These are phyloP conservation scores for Centropus bengalensis DNA, from an alignment of 2,113 vertebrate species.

Conservation along the genomic window DNA sequence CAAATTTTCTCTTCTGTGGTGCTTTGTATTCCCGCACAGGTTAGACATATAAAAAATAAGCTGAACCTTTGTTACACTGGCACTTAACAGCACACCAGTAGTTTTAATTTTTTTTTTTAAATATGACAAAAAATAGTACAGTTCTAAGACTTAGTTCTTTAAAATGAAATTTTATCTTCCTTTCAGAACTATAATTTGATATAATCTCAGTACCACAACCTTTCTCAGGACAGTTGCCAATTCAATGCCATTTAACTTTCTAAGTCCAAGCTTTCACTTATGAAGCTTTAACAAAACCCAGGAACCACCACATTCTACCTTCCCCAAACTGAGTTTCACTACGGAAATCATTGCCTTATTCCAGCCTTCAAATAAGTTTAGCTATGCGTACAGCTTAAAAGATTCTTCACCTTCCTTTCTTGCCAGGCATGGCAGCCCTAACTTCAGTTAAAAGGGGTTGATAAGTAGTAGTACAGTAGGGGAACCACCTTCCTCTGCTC, in stretches of 20 bases:
- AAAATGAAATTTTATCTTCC: background rate
- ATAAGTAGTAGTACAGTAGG: background rate
- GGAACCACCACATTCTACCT: background rate
- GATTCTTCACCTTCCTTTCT: background rate
- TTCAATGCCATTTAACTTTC: background rate
- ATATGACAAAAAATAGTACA: background rate
- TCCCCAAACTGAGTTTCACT: background rate
- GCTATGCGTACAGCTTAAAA: background rate
- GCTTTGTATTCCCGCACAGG: background rate
- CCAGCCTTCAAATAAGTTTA: background rate
- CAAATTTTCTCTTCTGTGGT: background rate
- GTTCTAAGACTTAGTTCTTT: background rate
- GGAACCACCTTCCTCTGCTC: background rate
- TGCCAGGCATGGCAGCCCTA: background rate
- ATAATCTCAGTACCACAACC: background rate
- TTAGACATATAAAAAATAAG: background rate
- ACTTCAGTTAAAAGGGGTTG: background rate
- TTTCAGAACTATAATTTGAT: background rate
- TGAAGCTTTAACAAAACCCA: background rate
- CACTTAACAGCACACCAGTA: background rate
- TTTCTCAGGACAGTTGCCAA: background rate
- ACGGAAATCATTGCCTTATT: background rate
- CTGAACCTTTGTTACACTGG: background rate
- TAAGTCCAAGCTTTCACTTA: background rate
- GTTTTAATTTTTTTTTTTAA: background rate